Evolutionary conservation across 2,113 vertebrate genomes (phyloP).

Genomic region (Hassar affinis): DNA sequence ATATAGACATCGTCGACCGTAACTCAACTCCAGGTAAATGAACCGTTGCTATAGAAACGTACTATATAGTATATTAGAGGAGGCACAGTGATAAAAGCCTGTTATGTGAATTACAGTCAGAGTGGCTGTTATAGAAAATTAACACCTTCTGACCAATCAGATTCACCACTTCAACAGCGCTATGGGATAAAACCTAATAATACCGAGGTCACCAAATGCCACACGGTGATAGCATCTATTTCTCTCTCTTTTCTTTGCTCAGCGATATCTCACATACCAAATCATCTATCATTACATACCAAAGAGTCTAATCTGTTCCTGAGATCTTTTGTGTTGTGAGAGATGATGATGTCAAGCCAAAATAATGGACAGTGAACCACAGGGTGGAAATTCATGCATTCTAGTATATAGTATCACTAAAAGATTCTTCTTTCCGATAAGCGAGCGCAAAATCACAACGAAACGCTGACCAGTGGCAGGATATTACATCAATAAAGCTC

Average conservation of each 20-base stretch:
- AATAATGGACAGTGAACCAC: constrained; percentile 12
- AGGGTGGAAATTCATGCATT: background rate
- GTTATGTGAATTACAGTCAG: background rate
- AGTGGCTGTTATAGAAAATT: background rate
- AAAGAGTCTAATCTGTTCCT: constrained; percentile 29
- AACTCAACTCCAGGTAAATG: background rate
- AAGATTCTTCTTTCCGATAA: constrained; percentile 28
- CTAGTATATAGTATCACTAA: constrained; percentile 29
- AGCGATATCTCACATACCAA: background rate
- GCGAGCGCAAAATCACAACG: background rate
- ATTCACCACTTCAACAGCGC: background rate
- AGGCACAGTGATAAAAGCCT: background rate
- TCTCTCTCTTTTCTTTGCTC: background rate
- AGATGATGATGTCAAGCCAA: constrained; percentile 43
- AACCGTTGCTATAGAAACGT: background rate
- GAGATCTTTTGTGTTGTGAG: constrained; percentile 43
- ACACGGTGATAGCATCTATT: background rate
- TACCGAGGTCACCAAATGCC: background rate
- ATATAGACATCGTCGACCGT: too few relatives aligned
- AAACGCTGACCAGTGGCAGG: background rate
- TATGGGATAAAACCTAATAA: background rate
- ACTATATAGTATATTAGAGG: background rate
- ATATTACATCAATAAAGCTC: constrained; percentile 29
- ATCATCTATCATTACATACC: constrained; percentile 8
- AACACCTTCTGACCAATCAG: background rate